Conservation (phyloP, 92 coral and sea anemone species). For the Epizoanthus rinbou region DNA sequence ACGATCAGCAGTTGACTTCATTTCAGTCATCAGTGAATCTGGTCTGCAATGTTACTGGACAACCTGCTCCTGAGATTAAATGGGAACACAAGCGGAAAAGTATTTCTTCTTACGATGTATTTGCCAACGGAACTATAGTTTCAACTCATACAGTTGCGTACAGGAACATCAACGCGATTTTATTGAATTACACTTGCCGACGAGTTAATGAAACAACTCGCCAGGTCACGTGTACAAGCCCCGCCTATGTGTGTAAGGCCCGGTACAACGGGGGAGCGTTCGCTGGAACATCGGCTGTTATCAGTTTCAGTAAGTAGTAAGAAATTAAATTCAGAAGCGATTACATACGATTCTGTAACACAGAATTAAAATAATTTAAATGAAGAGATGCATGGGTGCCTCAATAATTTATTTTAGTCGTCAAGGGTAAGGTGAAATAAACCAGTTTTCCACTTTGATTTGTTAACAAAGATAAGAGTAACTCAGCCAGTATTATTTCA, state of each 20-base stretch:
- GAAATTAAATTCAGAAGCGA: too few relatives aligned
- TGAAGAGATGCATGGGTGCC: too few relatives aligned
- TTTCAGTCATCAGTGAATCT: neutral
- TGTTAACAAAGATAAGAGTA: too few relatives aligned
- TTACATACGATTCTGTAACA: too few relatives aligned
- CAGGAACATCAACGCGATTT: neutral
- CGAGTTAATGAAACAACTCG: neutral
- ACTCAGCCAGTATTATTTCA: too few relatives aligned
- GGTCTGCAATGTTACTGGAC: neutral
- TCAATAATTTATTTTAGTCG: too few relatives aligned
- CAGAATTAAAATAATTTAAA: too few relatives aligned
- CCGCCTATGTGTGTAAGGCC: neutral
- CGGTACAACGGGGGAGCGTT: neutral
- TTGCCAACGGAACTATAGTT: neutral
- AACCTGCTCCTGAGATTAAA: neutral
- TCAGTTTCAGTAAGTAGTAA: neutral
- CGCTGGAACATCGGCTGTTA: neutral
- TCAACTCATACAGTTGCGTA: neutral
- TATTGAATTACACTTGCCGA: neutral
- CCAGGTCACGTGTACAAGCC: neutral
- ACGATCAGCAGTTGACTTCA: neutral
- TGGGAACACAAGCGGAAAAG: neutral
- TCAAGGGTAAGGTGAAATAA: too few relatives aligned
- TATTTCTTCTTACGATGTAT: neutral
- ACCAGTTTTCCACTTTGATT: too few relatives aligned